Percentiles rank a stretch among this genome's conserved stretches.
phyloP scores from a whole-genome alignment of 2,797 vertebrate genomes.

The Xyrichtys novacula region DNA sequence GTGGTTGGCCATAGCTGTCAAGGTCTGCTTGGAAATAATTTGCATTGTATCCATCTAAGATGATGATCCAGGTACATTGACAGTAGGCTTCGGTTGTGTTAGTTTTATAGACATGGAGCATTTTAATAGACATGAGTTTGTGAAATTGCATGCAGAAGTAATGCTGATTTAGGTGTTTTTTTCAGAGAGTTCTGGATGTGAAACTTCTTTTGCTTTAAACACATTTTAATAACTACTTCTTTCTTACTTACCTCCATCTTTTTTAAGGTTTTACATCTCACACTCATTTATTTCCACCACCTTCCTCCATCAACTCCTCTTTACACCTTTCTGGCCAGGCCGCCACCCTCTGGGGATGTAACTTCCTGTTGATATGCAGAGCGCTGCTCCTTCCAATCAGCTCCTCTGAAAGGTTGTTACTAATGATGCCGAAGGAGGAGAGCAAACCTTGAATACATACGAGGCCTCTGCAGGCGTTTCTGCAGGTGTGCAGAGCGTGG shows the following conservation, averaged over 20 bases:
- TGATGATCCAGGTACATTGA: too few species aligned
- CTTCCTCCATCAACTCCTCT: slow-evolving; percentile 53
- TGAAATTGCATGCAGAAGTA: neutral
- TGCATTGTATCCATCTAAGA: too few species aligned
- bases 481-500: slow-evolving; percentile 59
- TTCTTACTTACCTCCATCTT: slow-evolving; percentile 15
- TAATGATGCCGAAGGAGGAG: slow-evolving; percentile 81
- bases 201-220: slow-evolving; percentile 65
- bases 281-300: slow-evolving; percentile 47
- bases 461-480: slow-evolving; percentile 55
- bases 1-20: too few species aligned
- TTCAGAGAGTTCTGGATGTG: neutral
- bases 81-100: too few species aligned
- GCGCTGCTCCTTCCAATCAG: slow-evolving; percentile 83
- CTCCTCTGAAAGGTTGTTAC: slow-evolving; percentile 86
- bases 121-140: neutral
- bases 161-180: neutral
- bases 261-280: slow-evolving; percentile 7
- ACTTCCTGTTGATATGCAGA: slow-evolving; percentile 85
- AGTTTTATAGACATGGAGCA: too few species aligned
- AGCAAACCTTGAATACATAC: slow-evolving; percentile 82
- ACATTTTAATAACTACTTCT: slow-evolving; percentile 69
- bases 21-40: too few species aligned
- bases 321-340: slow-evolving; percentile 66
- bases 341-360: slow-evolving; percentile 67